Evolutionary conservation across 2,797 vertebrate species (phyloP), one percentile per base, ranked within the genome.

Genomic region (Mallotus villosus): DNA sequence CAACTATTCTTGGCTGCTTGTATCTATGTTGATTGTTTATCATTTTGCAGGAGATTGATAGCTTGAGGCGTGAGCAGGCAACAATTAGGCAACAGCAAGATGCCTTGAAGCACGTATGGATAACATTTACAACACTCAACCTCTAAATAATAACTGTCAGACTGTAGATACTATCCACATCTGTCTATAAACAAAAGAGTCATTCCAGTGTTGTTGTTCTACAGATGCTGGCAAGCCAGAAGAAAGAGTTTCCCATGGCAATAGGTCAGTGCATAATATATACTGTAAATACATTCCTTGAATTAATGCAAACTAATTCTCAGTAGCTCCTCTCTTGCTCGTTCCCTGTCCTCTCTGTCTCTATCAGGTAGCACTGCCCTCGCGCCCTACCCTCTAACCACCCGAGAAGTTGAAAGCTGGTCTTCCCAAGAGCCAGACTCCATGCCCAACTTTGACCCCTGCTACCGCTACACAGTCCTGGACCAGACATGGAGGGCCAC

Each of bases 401-500:
- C 32, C 32, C 32, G 8, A 8, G 70, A 71, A 17, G 68, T 71
- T 25, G 57, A 80, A 9, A 63, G 62, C 22, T 68, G 53, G 51
- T 58, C 63, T 1, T 71, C 63, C 8, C 37, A 65, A 53, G 73
- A 71, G 6, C 70, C 66, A 1, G 58, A 68, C 34, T 59, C 4
- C 29, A 67, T 53, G 4, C 2, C 5, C 1, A 3, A 4, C n/a
- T 0, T 5, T 12, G 81, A 89, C 65, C 85, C 86, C 24, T 87
- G 89, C 63, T 78, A 70, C 73, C 73, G 34, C 64, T 84, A 84
- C 73, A 76, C 62, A 0, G 3, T 32, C 16, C 70, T 90, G 58
- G 74, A 89, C 41, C 78, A 89, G 72, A 6, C 60, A 61, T 88
- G 86, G 84, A 63, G 83, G 3, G 83, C 89, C 55, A 85, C 85